Evolutionary conservation across 1,140 invertebrate genomes (phyloP).

Genomic region (Hirudo medicinalis): DNA sequence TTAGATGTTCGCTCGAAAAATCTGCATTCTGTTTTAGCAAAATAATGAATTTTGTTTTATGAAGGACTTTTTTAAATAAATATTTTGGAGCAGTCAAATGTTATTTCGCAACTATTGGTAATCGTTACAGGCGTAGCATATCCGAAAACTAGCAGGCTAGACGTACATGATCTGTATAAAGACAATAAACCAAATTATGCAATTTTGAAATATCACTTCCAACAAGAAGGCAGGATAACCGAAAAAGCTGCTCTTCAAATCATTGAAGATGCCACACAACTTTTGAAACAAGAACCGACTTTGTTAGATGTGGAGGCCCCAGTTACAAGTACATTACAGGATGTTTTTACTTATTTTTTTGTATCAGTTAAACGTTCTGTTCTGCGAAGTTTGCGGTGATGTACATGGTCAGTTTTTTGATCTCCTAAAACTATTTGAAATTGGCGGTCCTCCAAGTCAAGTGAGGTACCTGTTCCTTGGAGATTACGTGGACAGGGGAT

Average conservation of each 20-base stretch:
- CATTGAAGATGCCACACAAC: slow-evolving; percentile 6
- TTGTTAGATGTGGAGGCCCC: slow-evolving; percentile 19
- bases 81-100: no score
- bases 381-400: slow-evolving; percentile 74
- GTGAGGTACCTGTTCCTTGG: slow-evolving; percentile 99
- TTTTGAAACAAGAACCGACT: slow-evolving; percentile 14
- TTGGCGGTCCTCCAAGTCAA: slow-evolving; percentile 87
- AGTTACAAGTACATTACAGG: slow-evolving; percentile 10
- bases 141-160: slow-evolving; percentile 1
- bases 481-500: slow-evolving; percentile 99
- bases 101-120: no score
- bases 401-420: slow-evolving; percentile 99
- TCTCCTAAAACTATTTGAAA: slow-evolving; percentile 99
- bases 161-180: slow-evolving; percentile 6
- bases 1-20: no score
- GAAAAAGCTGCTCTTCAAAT: slow-evolving; percentile 14
- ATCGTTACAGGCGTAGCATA: slow-evolving; percentile 6
- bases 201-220: slow-evolving; percentile 16
- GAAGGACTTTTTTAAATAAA: no score
- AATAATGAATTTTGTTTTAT: no score
- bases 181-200: slow-evolving; percentile 13
- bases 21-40: no score
- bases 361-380: not conserved
- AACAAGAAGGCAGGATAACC: slow-evolving; percentile 11
- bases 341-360: not conserved